These are phyloP conservation scores for Pelobates fuscus DNA, from an alignment of 2,113 vertebrate species.

Conservation along the genomic window DNA sequence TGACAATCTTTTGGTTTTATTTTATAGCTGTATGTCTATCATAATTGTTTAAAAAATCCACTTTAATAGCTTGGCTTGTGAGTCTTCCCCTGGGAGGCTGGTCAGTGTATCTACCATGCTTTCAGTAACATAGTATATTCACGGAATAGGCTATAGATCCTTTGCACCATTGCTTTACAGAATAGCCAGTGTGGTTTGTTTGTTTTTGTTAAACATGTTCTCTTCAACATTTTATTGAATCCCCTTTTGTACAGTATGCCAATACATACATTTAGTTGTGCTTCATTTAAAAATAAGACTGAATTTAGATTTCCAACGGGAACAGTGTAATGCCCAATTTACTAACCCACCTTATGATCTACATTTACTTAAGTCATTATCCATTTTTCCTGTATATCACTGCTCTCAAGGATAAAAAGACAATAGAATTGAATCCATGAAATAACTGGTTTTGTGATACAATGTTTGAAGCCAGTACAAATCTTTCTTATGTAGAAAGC, in stretches of 20 bases:
- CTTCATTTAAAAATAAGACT: conserved; percentile 51
- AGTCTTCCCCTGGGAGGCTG: background rate
- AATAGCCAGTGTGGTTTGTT: too few species aligned
- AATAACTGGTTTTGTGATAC: conserved; percentile 63
- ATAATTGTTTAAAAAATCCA: background rate
- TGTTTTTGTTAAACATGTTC: too few species aligned
- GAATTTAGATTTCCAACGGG: conserved; percentile 61
- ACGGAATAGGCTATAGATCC: too few species aligned
- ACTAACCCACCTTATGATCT: conserved; percentile 65
- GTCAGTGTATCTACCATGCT: background rate
- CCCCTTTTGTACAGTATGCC: too few species aligned
- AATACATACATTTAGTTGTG: too few species aligned
- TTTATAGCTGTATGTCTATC: background rate
- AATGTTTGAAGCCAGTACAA: conserved; percentile 54
- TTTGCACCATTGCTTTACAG: too few species aligned
- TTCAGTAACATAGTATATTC: too few species aligned
- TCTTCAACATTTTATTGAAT: too few species aligned
- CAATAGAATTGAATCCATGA: conserved; percentile 59
- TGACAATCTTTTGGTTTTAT: background rate
- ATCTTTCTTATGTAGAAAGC: conserved; percentile 54
- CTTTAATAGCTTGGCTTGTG: background rate
- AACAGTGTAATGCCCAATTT: conserved; percentile 70
- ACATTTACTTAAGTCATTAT: conserved; percentile 66
- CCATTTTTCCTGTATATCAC: conserved; percentile 60
- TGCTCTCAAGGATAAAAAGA: conserved; percentile 59